Base-by-base conservation (phyloP, 2,113 vertebrate genomes). In the Pycnonotus jocosus region DNA sequence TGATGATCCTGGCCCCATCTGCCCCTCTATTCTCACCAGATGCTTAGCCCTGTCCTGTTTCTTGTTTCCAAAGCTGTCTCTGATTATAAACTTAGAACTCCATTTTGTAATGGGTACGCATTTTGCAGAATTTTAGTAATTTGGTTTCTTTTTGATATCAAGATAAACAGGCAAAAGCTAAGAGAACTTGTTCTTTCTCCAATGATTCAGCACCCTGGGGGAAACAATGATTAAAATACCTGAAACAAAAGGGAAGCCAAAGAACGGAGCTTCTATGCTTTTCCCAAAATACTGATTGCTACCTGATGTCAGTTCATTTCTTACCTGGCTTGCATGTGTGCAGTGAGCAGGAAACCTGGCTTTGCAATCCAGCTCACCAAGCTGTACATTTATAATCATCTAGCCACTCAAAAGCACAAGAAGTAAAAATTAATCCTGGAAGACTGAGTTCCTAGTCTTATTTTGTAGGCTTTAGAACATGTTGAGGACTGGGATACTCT, bases 401-500 rank as follows among this genome's bases (percentile, higher is more conserved):
- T 38, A 61, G 21, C 4, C 69, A 47, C 21, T 57, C 33, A 90
- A 70, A 86, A 70, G 6, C 19, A 50, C 35, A 48, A 64, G 23
- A 88, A 68, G 6, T 44, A 53, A 69, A 70, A 84, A 47, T 31
- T 45, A 85, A 72, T 33, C 16, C 30, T 77, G n/a, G 54, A 89
- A 51, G 31, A 53, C 12, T 54, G n/a, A 44, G 3, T 60, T 79
- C 15, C 8, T 45, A 40, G 16, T 18, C 10, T 25, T 62, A 14
- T 28, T 65, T 74, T 51, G 10, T 40, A 38, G 65, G 27, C 7
- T 90, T 76, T 65, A 56, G 15, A 88, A 12, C 14, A n/a, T 28
- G 4, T 11, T 4, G 0, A 44, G 53, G 62, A 21, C 15, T 53
- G 25, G 0, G 0, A 53, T 28, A 70, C 1, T 2, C 23, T 83